Evolutionary conservation across 2,797 vertebrate species (phyloP), one percentile per base, ranked within the genome.

Genomic region (Tragelaphus eurycerus): DNA sequence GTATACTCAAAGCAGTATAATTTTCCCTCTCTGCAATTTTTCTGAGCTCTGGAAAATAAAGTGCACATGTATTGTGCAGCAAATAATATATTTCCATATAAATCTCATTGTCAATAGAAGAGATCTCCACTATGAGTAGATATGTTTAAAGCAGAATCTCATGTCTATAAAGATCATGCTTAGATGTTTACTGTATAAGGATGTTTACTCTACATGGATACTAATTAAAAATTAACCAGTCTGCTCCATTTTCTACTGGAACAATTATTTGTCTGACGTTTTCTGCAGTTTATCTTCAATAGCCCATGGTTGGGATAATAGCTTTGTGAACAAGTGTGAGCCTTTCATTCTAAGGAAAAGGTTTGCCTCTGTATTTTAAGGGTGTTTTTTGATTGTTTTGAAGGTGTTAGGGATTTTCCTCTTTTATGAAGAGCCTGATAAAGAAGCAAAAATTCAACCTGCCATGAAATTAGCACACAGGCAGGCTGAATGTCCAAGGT

Each of bases 391-490:
- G 15, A 23, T 97, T 74, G 38, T 85, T 95, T 48, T 88, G 76
- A 83, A 60, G 50, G 21, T 62, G n/a, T 91, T 57, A 52, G 29
- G 29, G 50, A 38, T 64, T 93, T 54, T 55, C 31, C 29, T 82
- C 48, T 34, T 91, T n/a, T 82, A 29, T 67, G 46, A 95, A 91
- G 38, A 93, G 81, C 31, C 55, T 92, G 76, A n/a, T 86, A 67
- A 89, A 82, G 38, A 96, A 93, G 17, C 34, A 55, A 54, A 89
- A 54, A n/a, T 96, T 90, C 19, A 43, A 23, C 43, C 15, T 93
- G 55, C 86, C 79, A 79, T 96, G 93, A 97, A 96, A 94, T 96
- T 85, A 90, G 46, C 55, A 90, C 55, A 78, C 38, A 90, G n/a
- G 60, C 59, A 82, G 55, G 84, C 71, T 87, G 43, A 62, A 89